Percentiles rank a stretch among this genome's conserved stretches.
Conservation (phyloP, 1,140 invertebrate genomes). For the Acromyrmex echinatior region DNA sequence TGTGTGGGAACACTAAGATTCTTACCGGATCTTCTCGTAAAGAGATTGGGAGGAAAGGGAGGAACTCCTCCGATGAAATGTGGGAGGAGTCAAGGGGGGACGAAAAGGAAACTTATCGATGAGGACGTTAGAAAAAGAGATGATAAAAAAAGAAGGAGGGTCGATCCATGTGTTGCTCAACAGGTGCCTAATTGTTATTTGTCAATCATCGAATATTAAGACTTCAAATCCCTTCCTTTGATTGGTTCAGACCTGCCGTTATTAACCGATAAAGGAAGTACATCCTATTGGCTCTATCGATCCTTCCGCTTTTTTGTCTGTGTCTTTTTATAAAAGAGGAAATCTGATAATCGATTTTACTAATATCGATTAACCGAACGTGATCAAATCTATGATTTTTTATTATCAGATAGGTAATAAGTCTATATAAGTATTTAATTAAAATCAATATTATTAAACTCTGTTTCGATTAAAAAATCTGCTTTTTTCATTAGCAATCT, state of each 20-base stretch:
- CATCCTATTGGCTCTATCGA: conserved; percentile 19
- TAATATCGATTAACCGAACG: not conserved
- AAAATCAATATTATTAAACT: not conserved
- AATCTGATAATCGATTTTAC: not conserved
- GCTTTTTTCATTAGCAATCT: not conserved
- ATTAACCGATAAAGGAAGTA: conserved; percentile 61
- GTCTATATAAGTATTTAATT: not conserved
- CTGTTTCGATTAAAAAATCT: not conserved
- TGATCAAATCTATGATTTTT: not conserved
- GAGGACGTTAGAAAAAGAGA: conserved; percentile 37
- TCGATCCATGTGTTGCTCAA: conserved; percentile 60
- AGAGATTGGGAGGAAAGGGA: not conserved
- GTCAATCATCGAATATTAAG: conserved; percentile 69
- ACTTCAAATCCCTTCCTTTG: conserved; percentile 18
- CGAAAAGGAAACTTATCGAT: conserved; percentile 33
- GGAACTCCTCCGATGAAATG: conserved; percentile 25
- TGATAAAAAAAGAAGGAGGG: conserved; percentile 42
- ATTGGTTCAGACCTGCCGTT: conserved; percentile 37
- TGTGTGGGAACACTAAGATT: conserved; percentile 25
- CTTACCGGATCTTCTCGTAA: conserved; percentile 18
- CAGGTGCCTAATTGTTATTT: conserved; percentile 76
- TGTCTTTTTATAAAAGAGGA: conserved; percentile 9
- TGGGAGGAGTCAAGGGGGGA: conserved; percentile 58
- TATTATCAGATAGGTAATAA: not conserved
- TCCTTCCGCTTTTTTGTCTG: conserved; percentile 38